Base-by-base conservation (phyloP, 1,140 invertebrate genomes). In the Drosophila ambigua region DNA sequence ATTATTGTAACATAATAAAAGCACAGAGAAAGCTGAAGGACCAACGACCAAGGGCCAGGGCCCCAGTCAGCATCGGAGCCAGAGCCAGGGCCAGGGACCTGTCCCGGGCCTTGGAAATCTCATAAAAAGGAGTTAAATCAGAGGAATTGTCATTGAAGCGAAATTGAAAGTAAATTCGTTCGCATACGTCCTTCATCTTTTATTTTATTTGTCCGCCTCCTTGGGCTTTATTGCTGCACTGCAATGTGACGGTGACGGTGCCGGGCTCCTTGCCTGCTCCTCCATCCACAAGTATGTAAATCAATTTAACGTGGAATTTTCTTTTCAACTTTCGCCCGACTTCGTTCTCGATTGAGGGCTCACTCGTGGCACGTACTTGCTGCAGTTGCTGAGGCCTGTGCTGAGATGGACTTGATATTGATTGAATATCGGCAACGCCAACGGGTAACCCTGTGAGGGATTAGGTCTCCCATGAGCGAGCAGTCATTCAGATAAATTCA, bases 51-150 rank as follows among this genome's bases (percentile, higher is more conserved):
- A n/a, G 16, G 58, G 24, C 49, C 23, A n/a, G 11, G 15, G 31
- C 31, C 31, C 11, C 35, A 39, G 35, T 39, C 31, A 31, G 28
- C 28, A 31, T 31, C 31, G 2, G 8, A 3, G 1, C 9, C 31
- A 4, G 11, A 13, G 35, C 11, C 11, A 39, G 35, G 5, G 5
- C 7, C 26, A 7, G 26, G 35, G 35, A 5, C 35, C 35, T 39
- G 11, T 2, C 31, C 15, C 55, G 11, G 28, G 15, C 43, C 28
- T 45, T 28, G 16, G 31, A 35, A 26, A 77, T 54, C 60, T 62
- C 77, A 80, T 66, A 62, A 79, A 75, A 72, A 62, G 26, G 59
- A 83, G 75, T 83, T 79, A 79, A 83, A 72, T 67, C 71, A 59
- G 48, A 49, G 46, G 48, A 79, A 83, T 64, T 83, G 71, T 72